Base-by-base conservation (phyloP, 2,888 invertebrate genomes). In the Drosophila emarginata region DNA sequence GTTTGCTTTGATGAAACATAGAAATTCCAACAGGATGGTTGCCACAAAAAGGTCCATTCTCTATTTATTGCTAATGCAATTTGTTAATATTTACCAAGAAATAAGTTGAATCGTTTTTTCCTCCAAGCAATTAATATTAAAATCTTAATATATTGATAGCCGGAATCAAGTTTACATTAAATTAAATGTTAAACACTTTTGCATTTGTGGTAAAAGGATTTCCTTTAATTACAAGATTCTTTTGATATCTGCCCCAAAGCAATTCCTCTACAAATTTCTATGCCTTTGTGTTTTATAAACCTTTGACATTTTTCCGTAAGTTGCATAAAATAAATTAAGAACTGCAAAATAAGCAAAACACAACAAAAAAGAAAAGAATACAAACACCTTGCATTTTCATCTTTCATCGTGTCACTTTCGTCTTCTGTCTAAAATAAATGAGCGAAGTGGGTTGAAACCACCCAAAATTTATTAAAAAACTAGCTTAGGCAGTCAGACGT, bases 311-410 rank as follows among this genome's bases (percentile, higher is more conserved):
- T 78, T 78, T 76, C 56, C 53, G 67, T 77, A 83, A 80, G 69
- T 74, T 83, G 84, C 88, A 85, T 83, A 83, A 85, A 88, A 88
- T 86, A 88, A 88, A 88, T 85, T 76, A 77, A 79, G 80, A 86
- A 80, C 77, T 86, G 88, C 84, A 80, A 77, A 72, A 32, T 32
- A 32, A 32, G 32, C 32, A 32, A 32, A 32, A 32, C 32, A 73
- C 40, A 72, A 57, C 2, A 23, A 39, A 21, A 39, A 23, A 21
- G 37, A 58, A 67, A 15, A 64, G n/a, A 61, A 21, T 67, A 18
- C 73, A 76, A 78, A 21, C 76, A 79, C 72, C 85, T 83, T 77
- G 78, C 86, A 79, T 61, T 78, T 80, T 80, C 45, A 75, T 78
- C 78, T 63, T 69, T 78, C 74, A 69, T 78, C 71, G 72, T 70